Evolutionary conservation across 2,797 vertebrate genomes (phyloP), one percentile per base, ranked within the genome.

Genomic region (Peromyscus melanophrys): DNA sequence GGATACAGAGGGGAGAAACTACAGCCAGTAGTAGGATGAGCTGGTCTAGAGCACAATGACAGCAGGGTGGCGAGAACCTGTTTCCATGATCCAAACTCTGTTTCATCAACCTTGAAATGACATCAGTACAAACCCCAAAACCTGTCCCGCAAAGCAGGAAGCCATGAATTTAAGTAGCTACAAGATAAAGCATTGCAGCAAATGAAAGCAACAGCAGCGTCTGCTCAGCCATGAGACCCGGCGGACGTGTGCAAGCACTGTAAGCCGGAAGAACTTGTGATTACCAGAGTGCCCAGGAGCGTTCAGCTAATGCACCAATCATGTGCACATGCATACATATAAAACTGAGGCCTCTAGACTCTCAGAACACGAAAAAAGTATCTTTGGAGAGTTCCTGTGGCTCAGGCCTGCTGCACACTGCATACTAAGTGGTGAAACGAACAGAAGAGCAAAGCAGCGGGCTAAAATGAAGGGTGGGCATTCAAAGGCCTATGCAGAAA

Each of bases 61-160:
- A 65, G 57, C 17, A 59, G 31, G 34, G 73, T 43, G 78, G 29
- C 75, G 59, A 96, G 40, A 96, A 92, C 82, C 46, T 11, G 82
- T 11, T n/a, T 83, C 31, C 29, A 75, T 55, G 65, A n/a, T 34
- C 92, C 31, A 81, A 57, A 73, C 7, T 81, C 52, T 37, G 52
- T 55, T 37, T 55, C 46, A 90, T 49, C 81, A 88, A 84, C 59
- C 63, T 75, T 73, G 37, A 82, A 40, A 89, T 21, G 63, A 31
- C 29, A 86, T 34, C 90, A 84, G n/a, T 43, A 78, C 25, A 75
- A 89, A 55, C 14, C 40, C 63, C 76, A 55, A 93, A 78, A 57
- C 49, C 63, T 65, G 69, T 71, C 46, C 86, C 85, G 91, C 88
- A 73, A 90, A 86, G 52, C 46, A 92, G 82, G 71, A 93, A 86